These are phyloP conservation scores for Fragum fragum DNA, from an alignment of 2,888 invertebrate species.

Conservation along the genomic window DNA sequence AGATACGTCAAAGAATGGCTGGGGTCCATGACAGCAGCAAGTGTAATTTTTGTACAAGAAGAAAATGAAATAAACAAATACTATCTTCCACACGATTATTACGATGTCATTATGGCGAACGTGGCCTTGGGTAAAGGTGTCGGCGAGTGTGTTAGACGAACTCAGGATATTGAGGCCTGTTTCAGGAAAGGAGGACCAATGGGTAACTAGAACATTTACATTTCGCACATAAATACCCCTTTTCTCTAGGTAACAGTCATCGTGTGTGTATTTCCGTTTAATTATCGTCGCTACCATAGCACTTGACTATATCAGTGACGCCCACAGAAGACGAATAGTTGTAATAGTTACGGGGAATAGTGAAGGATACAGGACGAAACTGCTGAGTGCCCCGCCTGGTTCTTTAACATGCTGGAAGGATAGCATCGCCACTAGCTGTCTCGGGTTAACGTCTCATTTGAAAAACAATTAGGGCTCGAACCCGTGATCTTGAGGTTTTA, in stretches of 20 bases:
- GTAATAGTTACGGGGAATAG: not conserved
- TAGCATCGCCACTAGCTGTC: too few relatives aligned
- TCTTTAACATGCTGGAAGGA: too few relatives aligned
- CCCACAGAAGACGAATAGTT: not conserved
- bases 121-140: not conserved
- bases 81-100: not conserved
- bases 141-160: not conserved
- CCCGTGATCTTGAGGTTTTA: too few relatives aligned
- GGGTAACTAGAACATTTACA: not conserved
- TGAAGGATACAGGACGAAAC: too few relatives aligned
- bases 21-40: not conserved
- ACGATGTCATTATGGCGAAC: not conserved
- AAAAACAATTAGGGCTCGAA: too few relatives aligned
- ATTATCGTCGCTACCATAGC: not conserved
- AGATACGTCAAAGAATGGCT: constrained; percentile 19
- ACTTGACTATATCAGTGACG: too few relatives aligned
- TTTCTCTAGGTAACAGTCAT: not conserved
- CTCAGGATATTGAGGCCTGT: not conserved
- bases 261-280: not conserved
- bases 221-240: not conserved
- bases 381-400: too few relatives aligned
- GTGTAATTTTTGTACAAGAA: not conserved
- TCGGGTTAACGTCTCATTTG: too few relatives aligned
- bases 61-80: not conserved
- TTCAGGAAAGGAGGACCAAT: constrained; percentile 5